Percentiles rank a stretch among this genome's conserved stretches.
Conservation (phyloP, 2,113 vertebrate species). For the Xenopus borealis region DNA sequence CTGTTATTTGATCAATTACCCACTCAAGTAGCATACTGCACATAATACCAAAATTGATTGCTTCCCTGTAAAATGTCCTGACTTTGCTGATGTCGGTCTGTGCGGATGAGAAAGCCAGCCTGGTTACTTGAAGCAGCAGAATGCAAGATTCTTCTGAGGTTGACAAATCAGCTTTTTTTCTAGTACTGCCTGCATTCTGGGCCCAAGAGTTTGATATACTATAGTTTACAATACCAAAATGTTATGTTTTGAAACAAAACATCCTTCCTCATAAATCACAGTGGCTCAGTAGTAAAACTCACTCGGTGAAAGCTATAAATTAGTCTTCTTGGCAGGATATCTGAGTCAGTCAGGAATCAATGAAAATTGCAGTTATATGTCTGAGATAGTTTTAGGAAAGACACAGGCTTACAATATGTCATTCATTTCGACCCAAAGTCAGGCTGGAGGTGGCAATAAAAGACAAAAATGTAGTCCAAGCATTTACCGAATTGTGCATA, state of each 20-base stretch:
- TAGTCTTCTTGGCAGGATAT: conserved; percentile 16
- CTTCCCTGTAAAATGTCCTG: too few relatives aligned
- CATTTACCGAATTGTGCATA: neutral
- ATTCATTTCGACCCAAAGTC: conserved; percentile 6
- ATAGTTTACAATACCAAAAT: conserved; percentile 25
- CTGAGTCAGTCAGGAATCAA: conserved; percentile 24
- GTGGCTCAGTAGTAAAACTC: conserved; percentile 22
- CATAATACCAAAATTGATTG: too few relatives aligned
- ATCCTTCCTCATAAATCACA: conserved; percentile 31
- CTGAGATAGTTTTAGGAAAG: conserved; percentile 11
- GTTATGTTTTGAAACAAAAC: conserved; percentile 28
- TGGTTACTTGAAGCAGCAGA: neutral
- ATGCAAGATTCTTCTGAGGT: neutral
- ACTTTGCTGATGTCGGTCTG: neutral
- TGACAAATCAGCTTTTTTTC: neutral
- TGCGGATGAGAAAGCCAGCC: neutral
- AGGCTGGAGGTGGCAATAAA: conserved; percentile 13
- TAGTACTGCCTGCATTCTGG: neutral
- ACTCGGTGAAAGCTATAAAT: conserved; percentile 22
- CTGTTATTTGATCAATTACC: too few relatives aligned
- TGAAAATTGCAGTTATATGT: conserved; percentile 25
- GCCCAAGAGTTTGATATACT: conserved; percentile 16
- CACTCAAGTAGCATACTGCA: too few relatives aligned
- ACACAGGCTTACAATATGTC: conserved; percentile 9
- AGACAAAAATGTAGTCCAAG: neutral